phyloP scores from a whole-genome alignment of 2,888 invertebrate species.

The Blastobasis adustella region DNA sequence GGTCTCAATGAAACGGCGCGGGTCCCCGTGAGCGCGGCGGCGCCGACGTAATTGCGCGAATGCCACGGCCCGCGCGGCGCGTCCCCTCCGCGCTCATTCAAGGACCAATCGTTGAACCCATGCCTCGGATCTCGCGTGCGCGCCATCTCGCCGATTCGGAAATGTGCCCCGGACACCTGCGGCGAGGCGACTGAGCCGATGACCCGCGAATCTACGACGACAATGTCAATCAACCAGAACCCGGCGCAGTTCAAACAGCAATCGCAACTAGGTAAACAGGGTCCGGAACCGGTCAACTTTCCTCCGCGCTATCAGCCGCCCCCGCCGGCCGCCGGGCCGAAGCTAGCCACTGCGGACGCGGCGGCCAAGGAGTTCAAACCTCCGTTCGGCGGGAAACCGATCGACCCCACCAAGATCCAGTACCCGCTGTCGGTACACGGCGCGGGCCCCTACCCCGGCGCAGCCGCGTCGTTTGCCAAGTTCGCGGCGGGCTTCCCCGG shows the following conservation, averaged over 20 bases:
- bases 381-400: slow-evolving; percentile 49
- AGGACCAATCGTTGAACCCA: slow-evolving; percentile 69
- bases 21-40: slow-evolving; percentile 11
- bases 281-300: slow-evolving; percentile 70
- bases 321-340: slow-evolving; percentile 79
- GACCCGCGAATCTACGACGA: slow-evolving; percentile 40
- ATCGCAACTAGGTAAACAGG: slow-evolving; percentile 71
- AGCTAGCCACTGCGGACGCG: slow-evolving; percentile 77
- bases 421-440: slow-evolving; percentile 46
- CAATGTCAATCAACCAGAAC: slow-evolving; percentile 72
- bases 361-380: slow-evolving; percentile 64
- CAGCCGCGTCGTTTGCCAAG: slow-evolving; percentile 46
- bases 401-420: slow-evolving; percentile 51
- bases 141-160: slow-evolving; percentile 41
- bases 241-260: slow-evolving; percentile 66
- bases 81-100: slow-evolving; percentile 67
- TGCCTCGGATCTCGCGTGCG: slow-evolving; percentile 48
- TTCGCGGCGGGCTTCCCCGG: slow-evolving; percentile 55
- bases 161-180: slow-evolving; percentile 39
- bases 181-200: slow-evolving; percentile 44
- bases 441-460: slow-evolving; percentile 42
- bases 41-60: slow-evolving; percentile 57
- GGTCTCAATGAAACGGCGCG: background rate
- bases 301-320: slow-evolving; percentile 88
- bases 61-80: slow-evolving; percentile 69